Conservation (phyloP, 2,113 vertebrate species). For the Cricetomys ansorgei region DNA sequence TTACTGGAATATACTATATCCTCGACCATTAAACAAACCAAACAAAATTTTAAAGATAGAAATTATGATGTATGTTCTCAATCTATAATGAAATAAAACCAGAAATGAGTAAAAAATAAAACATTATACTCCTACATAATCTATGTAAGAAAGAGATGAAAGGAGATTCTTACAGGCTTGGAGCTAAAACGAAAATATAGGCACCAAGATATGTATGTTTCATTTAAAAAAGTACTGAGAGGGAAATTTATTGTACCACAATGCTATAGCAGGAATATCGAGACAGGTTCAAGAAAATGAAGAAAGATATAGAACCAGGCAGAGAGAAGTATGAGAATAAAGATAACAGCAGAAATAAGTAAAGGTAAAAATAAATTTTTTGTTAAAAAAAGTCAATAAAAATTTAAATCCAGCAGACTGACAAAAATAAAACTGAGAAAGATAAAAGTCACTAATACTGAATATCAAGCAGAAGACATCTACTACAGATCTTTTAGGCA, state of each 20-base stretch:
- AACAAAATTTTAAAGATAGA: background rate
- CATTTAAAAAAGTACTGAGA: background rate
- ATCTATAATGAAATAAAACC: background rate
- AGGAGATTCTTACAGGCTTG: background rate
- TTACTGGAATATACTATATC: background rate
- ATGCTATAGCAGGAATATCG: background rate
- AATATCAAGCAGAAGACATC: background rate
- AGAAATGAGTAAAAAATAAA: slow-evolving; percentile 17
- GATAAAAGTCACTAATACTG: background rate
- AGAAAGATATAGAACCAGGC: background rate
- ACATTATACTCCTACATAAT: background rate
- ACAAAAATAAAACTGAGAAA: background rate
- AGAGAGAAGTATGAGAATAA: background rate
- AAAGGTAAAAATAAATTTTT: background rate
- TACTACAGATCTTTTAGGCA: background rate
- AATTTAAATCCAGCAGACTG: background rate
- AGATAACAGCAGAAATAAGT: background rate
- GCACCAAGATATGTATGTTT: background rate
- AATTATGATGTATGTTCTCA: background rate
- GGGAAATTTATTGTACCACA: background rate
- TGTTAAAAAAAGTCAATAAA: background rate
- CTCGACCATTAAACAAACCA: background rate
- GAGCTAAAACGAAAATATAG: background rate
- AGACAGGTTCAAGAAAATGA: background rate
- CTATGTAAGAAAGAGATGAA: background rate